phyloP scores from a whole-genome alignment of 2,888 invertebrate species.

The Antitype chi region DNA sequence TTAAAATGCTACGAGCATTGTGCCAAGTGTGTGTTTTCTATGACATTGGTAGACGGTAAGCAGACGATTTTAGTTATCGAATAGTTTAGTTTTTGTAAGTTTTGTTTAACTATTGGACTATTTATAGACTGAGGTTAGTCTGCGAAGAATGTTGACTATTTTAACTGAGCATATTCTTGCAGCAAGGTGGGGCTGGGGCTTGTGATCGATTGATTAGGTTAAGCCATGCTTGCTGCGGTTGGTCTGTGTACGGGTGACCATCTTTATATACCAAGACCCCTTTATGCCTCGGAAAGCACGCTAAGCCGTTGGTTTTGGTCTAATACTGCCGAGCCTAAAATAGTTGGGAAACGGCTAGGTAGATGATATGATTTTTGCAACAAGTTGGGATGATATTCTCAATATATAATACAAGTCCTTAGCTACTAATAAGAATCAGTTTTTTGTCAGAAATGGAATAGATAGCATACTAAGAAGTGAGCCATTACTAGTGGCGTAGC shows the following conservation, averaged over 20 bases:
- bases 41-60: constrained; percentile 52
- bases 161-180: not conserved
- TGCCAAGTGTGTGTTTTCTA: constrained; percentile 58
- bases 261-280: no score
- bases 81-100: constrained; percentile 3
- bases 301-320: no score
- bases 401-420: not conserved
- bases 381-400: not conserved
- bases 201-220: no score
- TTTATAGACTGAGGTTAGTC: not conserved
- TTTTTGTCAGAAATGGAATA: not conserved
- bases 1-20: constrained; percentile 51
- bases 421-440: no score
- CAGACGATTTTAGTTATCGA: constrained; percentile 43
- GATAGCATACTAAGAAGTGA: not conserved
- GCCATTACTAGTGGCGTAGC: no score
- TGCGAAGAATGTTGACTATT: not conserved
- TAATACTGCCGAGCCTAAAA: no score
- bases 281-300: no score
- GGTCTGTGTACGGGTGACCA: no score
- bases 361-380: not conserved
- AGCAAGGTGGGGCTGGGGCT: not conserved
- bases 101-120: not conserved
- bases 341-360: no score
- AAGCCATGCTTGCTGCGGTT: no score